Conservation (phyloP, 2,797 vertebrate genomes). For the Anguilla pacifica region DNA sequence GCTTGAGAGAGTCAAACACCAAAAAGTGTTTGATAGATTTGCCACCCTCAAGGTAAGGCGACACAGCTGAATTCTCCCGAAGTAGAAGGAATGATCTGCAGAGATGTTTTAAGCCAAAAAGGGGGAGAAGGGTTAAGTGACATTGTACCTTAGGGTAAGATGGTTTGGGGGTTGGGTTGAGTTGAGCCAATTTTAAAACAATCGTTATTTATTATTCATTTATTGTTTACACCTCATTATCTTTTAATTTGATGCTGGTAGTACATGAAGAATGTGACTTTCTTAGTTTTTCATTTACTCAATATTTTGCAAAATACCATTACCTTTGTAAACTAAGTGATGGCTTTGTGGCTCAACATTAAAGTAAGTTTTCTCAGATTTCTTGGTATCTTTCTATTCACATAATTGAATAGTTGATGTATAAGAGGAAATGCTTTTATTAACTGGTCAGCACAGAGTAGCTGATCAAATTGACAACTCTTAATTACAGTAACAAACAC, state of each 20-base stretch:
- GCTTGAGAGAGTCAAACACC: background rate
- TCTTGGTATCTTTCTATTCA: no score
- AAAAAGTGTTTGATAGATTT: slow-evolving; percentile 22
- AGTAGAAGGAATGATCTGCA: no score
- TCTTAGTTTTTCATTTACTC: slow-evolving; percentile 21
- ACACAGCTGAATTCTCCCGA: background rate
- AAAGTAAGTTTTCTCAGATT: no score
- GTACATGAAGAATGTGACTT: no score
- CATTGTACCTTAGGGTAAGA: background rate
- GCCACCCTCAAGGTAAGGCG: slow-evolving; percentile 15
- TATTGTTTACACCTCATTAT: background rate
- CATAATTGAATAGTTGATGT: no score
- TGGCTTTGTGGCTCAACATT: background rate
- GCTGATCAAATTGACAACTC: no score
- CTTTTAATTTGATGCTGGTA: slow-evolving; percentile 5
- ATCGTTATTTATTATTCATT: background rate
- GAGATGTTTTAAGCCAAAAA: background rate
- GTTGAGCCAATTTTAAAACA: background rate
- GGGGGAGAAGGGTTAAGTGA: no score
- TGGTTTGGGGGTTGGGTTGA: background rate
- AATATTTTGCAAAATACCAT: background rate
- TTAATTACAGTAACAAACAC: no score
- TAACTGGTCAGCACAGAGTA: no score
- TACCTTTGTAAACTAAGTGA: slow-evolving; percentile 15
- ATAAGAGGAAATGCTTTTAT: no score